Evolutionary conservation across 2,888 invertebrate genomes (phyloP), one percentile per base, ranked within the genome.

Genomic region (Cantharis flavilabris): DNA sequence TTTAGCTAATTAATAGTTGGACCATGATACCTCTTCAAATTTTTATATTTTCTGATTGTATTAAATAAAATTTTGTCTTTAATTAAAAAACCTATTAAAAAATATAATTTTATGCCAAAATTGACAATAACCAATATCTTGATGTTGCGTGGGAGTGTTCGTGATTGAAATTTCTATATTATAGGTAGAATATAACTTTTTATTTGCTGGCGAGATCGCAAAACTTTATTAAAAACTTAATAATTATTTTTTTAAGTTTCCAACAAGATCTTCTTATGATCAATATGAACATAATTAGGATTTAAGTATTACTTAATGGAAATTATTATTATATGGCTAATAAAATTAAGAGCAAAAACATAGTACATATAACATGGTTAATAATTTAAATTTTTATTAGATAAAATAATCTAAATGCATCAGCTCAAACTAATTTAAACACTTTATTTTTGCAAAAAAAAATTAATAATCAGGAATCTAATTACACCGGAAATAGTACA

Each of bases 401-500:
- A n/a, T n/a, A 49, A 49, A 49, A 49, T 49, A 49, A 49, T n/a
- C 49, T 49, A 49, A 49, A 49, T 49, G 49, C n/a, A 49, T 49
- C 49, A 49, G 49, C 49, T 49, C 7, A n/a, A 33, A 49, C n/a
- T n/a, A 75, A 72, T 72, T 75, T 72, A 75, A 72, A 77, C 77
- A 77, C 75, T 77, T 75, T 63, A 73, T 76, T 78, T 67, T 70
- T 70, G 28, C 72, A 69, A 30, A 70, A 63, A n/a, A 28, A 62
- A 75, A 72, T 73, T 71, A 76, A 69, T 75, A 69, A 69, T 72
- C 49, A 1, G n/a, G 78, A 76, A 67, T 78, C 75, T 71, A 73
- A 71, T 78, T 78, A 76, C 78, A 78, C 78, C 76, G 78, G 78
- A 78, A 67, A 72, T 72, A 28, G 62, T 11, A 74, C 72, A 79